phyloP scores from a whole-genome alignment of 2,113 vertebrate species.

The Jaculus jaculus region DNA sequence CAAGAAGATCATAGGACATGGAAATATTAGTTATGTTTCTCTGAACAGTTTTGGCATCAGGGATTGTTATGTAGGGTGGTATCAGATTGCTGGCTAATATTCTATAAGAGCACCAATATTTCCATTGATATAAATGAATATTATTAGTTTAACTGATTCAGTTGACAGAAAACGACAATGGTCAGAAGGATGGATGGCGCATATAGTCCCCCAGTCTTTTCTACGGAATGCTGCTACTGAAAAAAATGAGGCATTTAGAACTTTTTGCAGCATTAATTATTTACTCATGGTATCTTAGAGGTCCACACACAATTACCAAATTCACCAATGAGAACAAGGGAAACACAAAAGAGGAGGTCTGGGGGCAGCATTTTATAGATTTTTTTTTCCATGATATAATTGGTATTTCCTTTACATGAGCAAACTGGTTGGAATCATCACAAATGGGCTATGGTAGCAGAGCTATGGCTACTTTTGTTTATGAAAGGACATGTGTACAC shows the following conservation, averaged over 20 bases:
- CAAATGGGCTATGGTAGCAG: neutral
- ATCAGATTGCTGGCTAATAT: neutral
- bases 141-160: neutral
- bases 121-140: neutral
- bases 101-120: neutral
- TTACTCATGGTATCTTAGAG: neutral
- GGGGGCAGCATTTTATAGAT: neutral
- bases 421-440: neutral
- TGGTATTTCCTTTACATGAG: neutral
- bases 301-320: neutral
- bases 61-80: neutral
- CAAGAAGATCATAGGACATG: neutral
- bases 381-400: neutral
- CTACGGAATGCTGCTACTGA: neutral
- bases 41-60: neutral
- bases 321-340: neutral
- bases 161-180: neutral
- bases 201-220: neutral
- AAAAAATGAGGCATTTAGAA: neutral
- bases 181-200: neutral
- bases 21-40: neutral
- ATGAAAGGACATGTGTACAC: neutral
- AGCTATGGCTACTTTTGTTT: neutral
- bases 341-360: neutral
- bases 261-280: neutral